Conservation (phyloP, 2,113 vertebrate species). For the Notechis scutatus region DNA sequence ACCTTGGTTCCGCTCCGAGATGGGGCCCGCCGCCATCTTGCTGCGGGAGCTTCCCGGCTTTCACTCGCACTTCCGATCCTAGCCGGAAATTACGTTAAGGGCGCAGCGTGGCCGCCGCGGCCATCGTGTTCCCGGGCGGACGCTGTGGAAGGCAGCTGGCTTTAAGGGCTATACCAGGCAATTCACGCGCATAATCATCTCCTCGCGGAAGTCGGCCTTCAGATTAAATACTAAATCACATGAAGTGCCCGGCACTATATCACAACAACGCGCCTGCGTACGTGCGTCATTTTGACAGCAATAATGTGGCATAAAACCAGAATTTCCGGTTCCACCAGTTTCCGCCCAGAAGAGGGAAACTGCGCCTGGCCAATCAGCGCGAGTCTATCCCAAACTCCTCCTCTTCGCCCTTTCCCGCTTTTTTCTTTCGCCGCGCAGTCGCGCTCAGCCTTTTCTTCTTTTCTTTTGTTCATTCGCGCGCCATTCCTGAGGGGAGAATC, state of each 20-base stretch:
- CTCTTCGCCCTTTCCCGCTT: too few species aligned
- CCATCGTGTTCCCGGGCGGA: neutral
- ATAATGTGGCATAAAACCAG: neutral
- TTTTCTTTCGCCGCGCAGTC: neutral
- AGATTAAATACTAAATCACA: neutral
- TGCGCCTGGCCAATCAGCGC: neutral
- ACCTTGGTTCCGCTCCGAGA: constrained; percentile 12
- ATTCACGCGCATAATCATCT: neutral
- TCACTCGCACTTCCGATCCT: neutral
- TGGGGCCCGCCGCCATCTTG: constrained; percentile 6
- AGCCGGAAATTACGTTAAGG: neutral
- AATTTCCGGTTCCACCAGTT: neutral
- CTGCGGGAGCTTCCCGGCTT: neutral
- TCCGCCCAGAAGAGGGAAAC: neutral
- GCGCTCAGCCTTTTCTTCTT: neutral
- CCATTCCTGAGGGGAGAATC: neutral
- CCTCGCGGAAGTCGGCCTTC: neutral
- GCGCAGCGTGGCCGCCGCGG: neutral
- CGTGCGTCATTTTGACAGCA: neutral
- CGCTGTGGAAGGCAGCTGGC: neutral
- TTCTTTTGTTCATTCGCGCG: too few species aligned
- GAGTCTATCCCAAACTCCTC: neutral
- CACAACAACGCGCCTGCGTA: neutral
- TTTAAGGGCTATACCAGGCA: neutral
- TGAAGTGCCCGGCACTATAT: neutral